A percentile compares a stretch with the other conserved stretches of the same genome.
phyloP scores from a whole-genome alignment of 2,797 vertebrate species.

The Sorex maritimensis region DNA sequence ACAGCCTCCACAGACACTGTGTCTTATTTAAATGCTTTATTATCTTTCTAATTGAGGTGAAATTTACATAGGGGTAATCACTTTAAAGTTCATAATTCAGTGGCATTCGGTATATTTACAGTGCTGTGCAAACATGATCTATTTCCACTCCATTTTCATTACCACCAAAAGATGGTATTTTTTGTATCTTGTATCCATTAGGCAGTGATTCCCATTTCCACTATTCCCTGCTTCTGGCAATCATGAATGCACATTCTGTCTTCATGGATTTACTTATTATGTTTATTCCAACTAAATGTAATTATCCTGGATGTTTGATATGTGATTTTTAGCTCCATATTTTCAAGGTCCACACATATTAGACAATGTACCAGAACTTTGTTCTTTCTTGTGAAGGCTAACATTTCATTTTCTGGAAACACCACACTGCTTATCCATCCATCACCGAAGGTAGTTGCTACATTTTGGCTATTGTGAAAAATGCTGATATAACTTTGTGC shows the following conservation, averaged over 20 bases:
- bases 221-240: neutral
- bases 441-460: neutral
- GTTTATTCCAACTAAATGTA: neutral
- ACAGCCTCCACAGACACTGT: neutral
- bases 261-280: neutral
- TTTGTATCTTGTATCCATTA: neutral
- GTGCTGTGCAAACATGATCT: neutral
- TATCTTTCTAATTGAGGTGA: slow-evolving; percentile 13
- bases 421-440: neutral
- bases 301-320: neutral
- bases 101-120: neutral
- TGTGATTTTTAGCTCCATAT: slow-evolving; percentile 6
- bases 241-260: neutral
- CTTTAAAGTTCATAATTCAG: neutral
- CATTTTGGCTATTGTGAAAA: no score
- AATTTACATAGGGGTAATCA: neutral
- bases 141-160: neutral
- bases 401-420: neutral
- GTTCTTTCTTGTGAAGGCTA: neutral
- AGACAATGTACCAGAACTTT: neutral
- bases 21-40: neutral
- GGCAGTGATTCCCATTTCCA: neutral
- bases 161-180: neutral
- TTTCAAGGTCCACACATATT: neutral
- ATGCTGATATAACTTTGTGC: no score